Percentiles rank a stretch among this genome's conserved stretches.
Conservation (phyloP, 1,140 invertebrate genomes). For the Pectinophora gossypiella region DNA sequence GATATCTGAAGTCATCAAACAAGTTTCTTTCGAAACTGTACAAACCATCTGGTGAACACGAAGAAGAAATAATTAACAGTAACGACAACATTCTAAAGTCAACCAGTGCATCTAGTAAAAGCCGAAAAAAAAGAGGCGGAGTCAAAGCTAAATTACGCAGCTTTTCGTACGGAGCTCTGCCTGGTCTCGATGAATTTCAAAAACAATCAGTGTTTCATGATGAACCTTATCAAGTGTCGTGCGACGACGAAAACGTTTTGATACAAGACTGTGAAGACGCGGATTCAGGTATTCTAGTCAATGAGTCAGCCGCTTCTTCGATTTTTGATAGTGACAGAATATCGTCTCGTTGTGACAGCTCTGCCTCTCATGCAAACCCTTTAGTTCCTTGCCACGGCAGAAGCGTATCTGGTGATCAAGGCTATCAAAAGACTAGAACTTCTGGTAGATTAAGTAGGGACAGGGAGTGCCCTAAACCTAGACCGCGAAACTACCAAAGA, state of each 20-base stretch:
- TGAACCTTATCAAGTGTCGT: constrained; percentile 65
- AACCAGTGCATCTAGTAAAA: constrained; percentile 63
- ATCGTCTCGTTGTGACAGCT: constrained; percentile 75
- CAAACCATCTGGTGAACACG: constrained; percentile 59
- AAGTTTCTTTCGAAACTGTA: constrained; percentile 82
- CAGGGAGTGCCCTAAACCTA: constrained; percentile 43
- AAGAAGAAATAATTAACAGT: constrained; percentile 31
- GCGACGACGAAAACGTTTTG: constrained; percentile 78
- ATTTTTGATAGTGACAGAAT: constrained; percentile 79
- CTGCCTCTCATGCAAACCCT: constrained; percentile 65
- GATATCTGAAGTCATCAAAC: constrained; percentile 82
- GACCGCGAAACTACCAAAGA: constrained; percentile 63
- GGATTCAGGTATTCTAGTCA: constrained; percentile 85
- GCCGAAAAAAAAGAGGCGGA: constrained; percentile 62
- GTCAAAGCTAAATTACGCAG: constrained; percentile 80
- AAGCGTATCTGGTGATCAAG: constrained; percentile 70
- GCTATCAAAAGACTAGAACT: constrained; percentile 45
- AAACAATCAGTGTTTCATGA: constrained; percentile 78
- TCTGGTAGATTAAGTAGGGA: constrained; percentile 60
- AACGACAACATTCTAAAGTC: constrained; percentile 50
- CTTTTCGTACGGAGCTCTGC: constrained; percentile 85
- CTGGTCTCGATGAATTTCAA: constrained; percentile 83
- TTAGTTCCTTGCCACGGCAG: constrained; percentile 61
- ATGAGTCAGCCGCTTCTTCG: constrained; percentile 82
- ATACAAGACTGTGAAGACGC: constrained; percentile 79